Evolutionary conservation across 2,888 invertebrate species (phyloP), one percentile per base, ranked within the genome.

Genomic region (Erebia aethiops): DNA sequence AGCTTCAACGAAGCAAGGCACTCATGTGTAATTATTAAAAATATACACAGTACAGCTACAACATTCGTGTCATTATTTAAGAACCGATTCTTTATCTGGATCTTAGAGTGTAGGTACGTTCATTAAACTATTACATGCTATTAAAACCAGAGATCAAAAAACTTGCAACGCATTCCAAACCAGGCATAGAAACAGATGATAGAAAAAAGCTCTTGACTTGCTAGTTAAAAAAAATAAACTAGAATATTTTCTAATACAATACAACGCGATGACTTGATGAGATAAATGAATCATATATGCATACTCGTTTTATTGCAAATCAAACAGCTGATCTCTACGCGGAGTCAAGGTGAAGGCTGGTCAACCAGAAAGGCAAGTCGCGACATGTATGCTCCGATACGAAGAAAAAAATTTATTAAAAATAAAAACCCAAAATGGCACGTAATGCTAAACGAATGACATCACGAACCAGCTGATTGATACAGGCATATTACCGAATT

Each of bases 201-300:
- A 81, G 82, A 51, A 80, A 89, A 87, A 87, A 87, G 87, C 87
- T 83, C 68, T 35, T 52, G 46, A 56, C 60, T 69, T 62, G 82
- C 18, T 81, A 76, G 77, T 72, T 74, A 71, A 82, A 82, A 82
- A 87, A 86, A 84, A 81, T 75, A 77, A 83, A 79, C 73, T 67
- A 65, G 72, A 78, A 82, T 78, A 86, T 13, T 85, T 82, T 81
- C 80, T 81, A 78, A 69, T 52, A 71, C 69, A 70, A 75, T 79
- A 75, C 74, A 80, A 77, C 54, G 54, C 84, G 86, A 86, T 87
- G 90, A 89, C 87, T 87, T 78, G 85, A 72, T 69, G 71, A 71
- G 63, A 81, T 87, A 88, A 89, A 91, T 91, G 86, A 89, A 89
- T 91, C 88, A 90, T 88, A 84, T 84, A 81, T 75, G 75, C 74